A percentile compares a stretch with the other conserved stretches of the same genome.
These are phyloP conservation scores for Aphrophora alni DNA, from an alignment of 2,888 invertebrate genomes.

Conservation along the genomic window DNA sequence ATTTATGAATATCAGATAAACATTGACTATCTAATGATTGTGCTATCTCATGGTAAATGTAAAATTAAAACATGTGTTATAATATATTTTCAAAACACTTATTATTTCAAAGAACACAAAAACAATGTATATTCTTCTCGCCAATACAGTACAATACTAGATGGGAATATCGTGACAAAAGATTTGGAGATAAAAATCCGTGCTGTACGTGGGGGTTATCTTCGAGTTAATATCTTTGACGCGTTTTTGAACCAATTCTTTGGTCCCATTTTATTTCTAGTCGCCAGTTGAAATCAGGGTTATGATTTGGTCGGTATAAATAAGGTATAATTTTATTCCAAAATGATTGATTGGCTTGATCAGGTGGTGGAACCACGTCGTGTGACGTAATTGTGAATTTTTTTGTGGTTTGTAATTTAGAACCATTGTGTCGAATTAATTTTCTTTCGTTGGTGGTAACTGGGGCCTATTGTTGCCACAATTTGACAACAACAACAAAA, in stretches of 20 bases:
- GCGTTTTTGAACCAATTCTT: conserved; percentile 6
- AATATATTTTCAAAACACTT: no score
- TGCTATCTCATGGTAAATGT: no score
- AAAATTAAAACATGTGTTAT: no score
- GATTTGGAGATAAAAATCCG: not conserved
- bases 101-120: no score
- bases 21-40: no score
- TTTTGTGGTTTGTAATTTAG: no score
- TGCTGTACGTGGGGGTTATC: not conserved
- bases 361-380: not conserved
- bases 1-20: not conserved
- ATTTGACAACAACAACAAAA: no score
- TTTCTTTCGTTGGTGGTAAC: no score
- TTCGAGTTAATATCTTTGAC: not conserved
- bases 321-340: not conserved
- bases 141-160: not conserved
- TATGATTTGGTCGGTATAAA: conserved; percentile 1
- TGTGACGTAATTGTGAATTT: not conserved
- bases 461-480: no score
- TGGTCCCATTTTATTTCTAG: not conserved
- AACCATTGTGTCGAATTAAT: no score
- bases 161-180: not conserved
- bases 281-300: not conserved
- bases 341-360: not conserved
- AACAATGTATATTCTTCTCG: not conserved